Percentiles rank a stretch among this genome's conserved stretches.
phyloP scores from a whole-genome alignment of 2,888 invertebrate genomes.

The Cenopis cana region DNA sequence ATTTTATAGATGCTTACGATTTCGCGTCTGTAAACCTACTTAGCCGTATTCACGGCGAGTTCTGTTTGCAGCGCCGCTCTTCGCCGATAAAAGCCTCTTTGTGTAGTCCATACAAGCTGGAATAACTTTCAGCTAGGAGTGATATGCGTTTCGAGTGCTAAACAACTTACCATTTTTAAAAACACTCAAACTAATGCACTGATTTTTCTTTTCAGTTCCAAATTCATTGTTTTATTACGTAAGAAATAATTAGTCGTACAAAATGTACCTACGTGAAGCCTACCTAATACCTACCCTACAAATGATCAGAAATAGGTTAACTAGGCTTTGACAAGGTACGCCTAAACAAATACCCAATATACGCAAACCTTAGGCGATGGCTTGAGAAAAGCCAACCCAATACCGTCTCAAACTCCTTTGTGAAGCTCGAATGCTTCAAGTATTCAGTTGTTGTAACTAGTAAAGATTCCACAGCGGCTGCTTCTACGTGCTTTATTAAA shows the following conservation, averaged over 20 bases:
- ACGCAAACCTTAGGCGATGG: constrained; percentile 20
- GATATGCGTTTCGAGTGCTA: constrained; percentile 9
- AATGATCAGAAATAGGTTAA: not conserved
- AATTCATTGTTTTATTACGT: too few relatives aligned
- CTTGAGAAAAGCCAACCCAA: constrained; percentile 20
- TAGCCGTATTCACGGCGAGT: constrained; percentile 66
- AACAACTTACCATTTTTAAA: not conserved
- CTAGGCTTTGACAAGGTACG: not conserved
- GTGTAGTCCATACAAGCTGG: constrained; percentile 27
- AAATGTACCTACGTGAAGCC: not conserved
- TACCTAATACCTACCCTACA: too few relatives aligned
- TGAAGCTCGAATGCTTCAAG: constrained; percentile 9
- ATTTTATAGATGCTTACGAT: not conserved
- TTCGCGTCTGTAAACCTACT: constrained; percentile 56
- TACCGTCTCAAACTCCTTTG: constrained; percentile 25
- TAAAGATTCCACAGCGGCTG: constrained; percentile 27
- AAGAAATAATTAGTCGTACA: not conserved
- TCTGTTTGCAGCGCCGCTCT: constrained; percentile 61
- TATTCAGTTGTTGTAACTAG: constrained; percentile 33
- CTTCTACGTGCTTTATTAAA: constrained; percentile 33
- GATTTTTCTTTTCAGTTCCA: not conserved
- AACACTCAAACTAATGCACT: not conserved
- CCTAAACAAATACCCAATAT: constrained; percentile 10
- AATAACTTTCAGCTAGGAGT: constrained; percentile 34
- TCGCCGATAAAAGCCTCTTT: constrained; percentile 44